Percentiles rank a stretch among this genome's conserved stretches.
Conservation (phyloP, 2,888 invertebrate species). For the Spilosoma lubricipeda region DNA sequence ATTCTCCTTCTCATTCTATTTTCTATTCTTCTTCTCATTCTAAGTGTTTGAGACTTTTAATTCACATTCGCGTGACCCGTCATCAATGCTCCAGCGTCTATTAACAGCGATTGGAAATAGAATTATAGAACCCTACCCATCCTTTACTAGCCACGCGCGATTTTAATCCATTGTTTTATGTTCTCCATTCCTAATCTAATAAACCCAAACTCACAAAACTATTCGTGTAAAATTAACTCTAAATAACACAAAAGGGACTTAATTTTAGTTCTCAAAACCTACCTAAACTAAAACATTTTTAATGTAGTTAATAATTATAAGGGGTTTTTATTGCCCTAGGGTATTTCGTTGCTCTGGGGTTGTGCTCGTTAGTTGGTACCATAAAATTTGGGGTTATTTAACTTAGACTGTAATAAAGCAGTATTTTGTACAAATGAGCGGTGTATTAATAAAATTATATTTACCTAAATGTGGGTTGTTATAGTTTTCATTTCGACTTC, state of each 20-base stretch:
- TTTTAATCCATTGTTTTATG: neutral
- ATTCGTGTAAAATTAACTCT: neutral
- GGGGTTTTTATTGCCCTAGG: conserved; percentile 1
- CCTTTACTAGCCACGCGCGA: neutral
- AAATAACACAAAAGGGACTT: neutral
- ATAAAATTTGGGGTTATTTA: conserved; percentile 10
- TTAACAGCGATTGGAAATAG: neutral
- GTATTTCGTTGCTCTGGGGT: neutral
- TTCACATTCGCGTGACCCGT: neutral
- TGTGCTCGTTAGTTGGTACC: neutral
- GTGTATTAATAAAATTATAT: neutral
- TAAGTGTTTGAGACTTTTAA: neutral
- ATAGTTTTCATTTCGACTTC: neutral
- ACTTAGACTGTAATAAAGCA: conserved; percentile 6
- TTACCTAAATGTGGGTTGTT: neutral
- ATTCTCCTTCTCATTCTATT: too few relatives aligned
- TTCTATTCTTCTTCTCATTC: too few relatives aligned
- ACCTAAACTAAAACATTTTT: conserved; percentile 9
- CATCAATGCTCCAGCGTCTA: neutral
- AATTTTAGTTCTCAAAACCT: conserved; percentile 8
- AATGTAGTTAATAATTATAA: neutral
- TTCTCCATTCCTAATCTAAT: neutral
- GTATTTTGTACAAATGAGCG: neutral
- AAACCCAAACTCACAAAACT: neutral
- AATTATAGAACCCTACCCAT: neutral